Percentiles rank a stretch among this genome's conserved stretches.
These are phyloP conservation scores for Ephialtes manifestator DNA, from an alignment of 2,888 invertebrate genomes.

Conservation along the genomic window DNA sequence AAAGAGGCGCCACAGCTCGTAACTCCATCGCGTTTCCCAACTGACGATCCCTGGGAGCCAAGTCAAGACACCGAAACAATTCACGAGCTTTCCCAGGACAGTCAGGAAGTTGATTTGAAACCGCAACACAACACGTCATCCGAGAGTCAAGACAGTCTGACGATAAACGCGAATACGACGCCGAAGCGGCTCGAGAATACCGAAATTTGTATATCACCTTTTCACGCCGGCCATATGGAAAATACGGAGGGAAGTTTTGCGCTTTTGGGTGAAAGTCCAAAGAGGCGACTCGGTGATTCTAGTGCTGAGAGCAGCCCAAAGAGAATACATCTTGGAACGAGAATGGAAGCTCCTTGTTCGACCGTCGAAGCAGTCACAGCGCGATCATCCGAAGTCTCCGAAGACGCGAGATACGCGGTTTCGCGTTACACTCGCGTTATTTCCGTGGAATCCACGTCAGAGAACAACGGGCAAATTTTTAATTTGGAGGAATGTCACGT, in stretches of 20 bases:
- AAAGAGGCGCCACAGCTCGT: constrained; percentile 86
- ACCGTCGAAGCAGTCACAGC: constrained; percentile 60
- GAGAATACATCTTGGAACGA: constrained; percentile 77
- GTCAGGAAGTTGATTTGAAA: constrained; percentile 76
- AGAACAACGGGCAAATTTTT: constrained; percentile 78
- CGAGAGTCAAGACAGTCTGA: constrained; percentile 78
- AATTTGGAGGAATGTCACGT: constrained; percentile 83
- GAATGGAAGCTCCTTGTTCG: constrained; percentile 59
- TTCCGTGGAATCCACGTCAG: constrained; percentile 79
- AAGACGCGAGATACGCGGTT: constrained; percentile 59
- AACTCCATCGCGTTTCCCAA: constrained; percentile 81
- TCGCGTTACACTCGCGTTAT: constrained; percentile 75
- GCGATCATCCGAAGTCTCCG: constrained; percentile 34
- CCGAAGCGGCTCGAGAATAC: constrained; percentile 75
- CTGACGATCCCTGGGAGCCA: constrained; percentile 83
- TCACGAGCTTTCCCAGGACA: constrained; percentile 81
- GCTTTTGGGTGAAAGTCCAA: constrained; percentile 81
- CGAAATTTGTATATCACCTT: constrained; percentile 79
- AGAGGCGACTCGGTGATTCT: constrained; percentile 81
- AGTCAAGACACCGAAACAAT: constrained; percentile 83
- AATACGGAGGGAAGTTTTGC: constrained; percentile 79
- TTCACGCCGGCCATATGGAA: constrained; percentile 79
- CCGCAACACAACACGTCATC: constrained; percentile 72
- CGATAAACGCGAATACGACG: constrained; percentile 72
- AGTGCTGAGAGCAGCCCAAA: constrained; percentile 82